Base-by-base conservation (phyloP, 2,888 invertebrate genomes). In the Macrophya annulata region DNA sequence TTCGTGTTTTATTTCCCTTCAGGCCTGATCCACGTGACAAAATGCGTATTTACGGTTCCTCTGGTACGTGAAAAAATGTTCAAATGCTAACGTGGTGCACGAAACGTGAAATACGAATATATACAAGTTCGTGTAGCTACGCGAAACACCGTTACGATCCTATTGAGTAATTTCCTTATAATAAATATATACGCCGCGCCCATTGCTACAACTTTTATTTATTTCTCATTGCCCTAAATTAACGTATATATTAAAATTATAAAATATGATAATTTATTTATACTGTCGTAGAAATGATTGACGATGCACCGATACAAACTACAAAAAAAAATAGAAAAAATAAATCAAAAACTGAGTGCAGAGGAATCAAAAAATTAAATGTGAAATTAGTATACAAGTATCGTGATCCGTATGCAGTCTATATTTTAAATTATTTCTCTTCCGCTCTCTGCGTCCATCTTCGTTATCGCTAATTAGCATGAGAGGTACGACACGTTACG, bases 81-180 rank as follows among this genome's bases (percentile, higher is more conserved):
- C 48, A 81, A 81, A 81, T 43, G 8, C 43, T 10, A 51, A 83
- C 21, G 31, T 21, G n/a, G n/a, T 9, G 17, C 15, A 48, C 45
- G 15, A 83, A 68, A 68, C 15, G 21, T 43, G 10, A 40, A 81
- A 43, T 62, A 62, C 6, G 43, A 43, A 62, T 21, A 68, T 12
- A 81, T 21, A 40, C 15, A 48, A 83, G 83, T 31, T 48, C 68
- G 68, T 83, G 65, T 85, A 72, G 45, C 79, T 82, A 85, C 85
- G 79, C 82, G 71, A 72, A 68, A 81, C 81, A 85, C 85, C 85
- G 85, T 85, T 85, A 85, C 25, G 68, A 68, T 65, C 45, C 59
- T 81, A 82, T 72, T 31, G 43, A 85, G 82, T 82, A 85, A 85
- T 72, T 85, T 82, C 51, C 48, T 48, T 71, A n/a, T 40, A 62